Evolutionary conservation across 2,113 vertebrate species (phyloP).

Genomic region (Psittacara wagleri): DNA sequence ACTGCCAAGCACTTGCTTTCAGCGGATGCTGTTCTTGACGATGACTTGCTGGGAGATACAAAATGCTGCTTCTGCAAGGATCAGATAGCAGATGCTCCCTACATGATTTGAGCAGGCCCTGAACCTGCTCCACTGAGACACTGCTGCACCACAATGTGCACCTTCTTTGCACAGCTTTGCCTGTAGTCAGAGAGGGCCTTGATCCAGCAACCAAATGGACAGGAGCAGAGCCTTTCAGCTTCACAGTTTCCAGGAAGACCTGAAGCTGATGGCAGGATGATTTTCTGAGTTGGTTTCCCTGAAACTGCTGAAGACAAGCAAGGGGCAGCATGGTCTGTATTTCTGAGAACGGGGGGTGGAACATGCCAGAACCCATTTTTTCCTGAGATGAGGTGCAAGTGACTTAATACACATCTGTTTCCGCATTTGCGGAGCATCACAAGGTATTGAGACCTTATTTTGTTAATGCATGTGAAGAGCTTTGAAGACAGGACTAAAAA

Average conservation of each 20-base stretch:
- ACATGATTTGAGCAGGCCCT: not conserved
- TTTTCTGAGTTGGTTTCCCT: not conserved
- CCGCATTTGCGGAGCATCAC: not conserved
- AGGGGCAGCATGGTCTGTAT: not conserved
- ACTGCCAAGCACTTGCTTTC: not conserved
- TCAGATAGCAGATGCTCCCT: not conserved
- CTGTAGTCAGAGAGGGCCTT: not conserved
- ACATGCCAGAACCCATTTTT: not conserved
- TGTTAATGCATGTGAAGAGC: not conserved
- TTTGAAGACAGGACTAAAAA: not conserved
- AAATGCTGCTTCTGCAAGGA: not conserved
- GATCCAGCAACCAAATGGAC: not conserved
- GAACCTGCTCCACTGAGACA: rapidly evolving
- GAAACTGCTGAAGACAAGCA: not conserved
- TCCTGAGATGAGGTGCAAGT: not conserved
- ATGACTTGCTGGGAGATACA: not conserved
- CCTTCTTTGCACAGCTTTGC: not conserved
- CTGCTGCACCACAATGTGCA: rapidly evolving
- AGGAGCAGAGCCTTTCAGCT: rapidly evolving
- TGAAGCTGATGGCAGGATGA: not conserved
- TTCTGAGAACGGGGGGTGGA: rapidly evolving
- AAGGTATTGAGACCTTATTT: not conserved
- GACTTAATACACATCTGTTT: not conserved
- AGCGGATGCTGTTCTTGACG: rapidly evolving
- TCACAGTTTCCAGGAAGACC: not conserved